These are phyloP conservation scores for Hydropsyche tenuis DNA, from an alignment of 1,140 invertebrate species.

Conservation along the genomic window DNA sequence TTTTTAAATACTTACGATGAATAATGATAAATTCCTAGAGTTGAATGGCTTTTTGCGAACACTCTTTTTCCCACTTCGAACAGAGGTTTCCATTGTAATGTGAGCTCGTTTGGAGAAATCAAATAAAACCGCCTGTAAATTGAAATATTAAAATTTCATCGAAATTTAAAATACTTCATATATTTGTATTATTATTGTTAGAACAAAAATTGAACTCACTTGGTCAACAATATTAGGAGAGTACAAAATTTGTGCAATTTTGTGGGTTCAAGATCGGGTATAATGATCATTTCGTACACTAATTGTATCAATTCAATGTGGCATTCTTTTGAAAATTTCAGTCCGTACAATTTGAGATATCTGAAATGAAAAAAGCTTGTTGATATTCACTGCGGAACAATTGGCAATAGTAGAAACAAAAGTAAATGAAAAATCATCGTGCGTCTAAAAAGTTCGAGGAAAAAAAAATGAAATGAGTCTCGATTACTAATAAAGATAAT, in stretches of 20 bases:
- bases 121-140: slow-evolving; percentile 75
- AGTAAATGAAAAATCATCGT: too few relatives aligned
- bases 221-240: slow-evolving; percentile 54
- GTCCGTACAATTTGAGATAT: slow-evolving; percentile 83
- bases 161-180: too few relatives aligned
- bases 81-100: slow-evolving; percentile 85
- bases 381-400: too few relatives aligned
- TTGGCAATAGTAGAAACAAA: too few relatives aligned
- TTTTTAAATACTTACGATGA: slow-evolving; percentile 64
- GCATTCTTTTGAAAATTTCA: slow-evolving; percentile 89
- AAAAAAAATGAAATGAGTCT: too few relatives aligned
- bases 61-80: slow-evolving; percentile 71
- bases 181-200: too few relatives aligned
- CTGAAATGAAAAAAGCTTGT: slow-evolving; percentile 63
- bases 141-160: too few relatives aligned
- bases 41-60: slow-evolving; percentile 57
- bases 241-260: slow-evolving; percentile 74
- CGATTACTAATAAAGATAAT: too few relatives aligned
- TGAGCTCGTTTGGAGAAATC: slow-evolving; percentile 79
- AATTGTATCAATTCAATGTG: slow-evolving; percentile 88
- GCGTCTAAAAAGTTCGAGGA: too few relatives aligned
- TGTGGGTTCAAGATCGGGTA: slow-evolving; percentile 77
- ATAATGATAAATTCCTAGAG: slow-evolving; percentile 67
- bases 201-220: too few relatives aligned
- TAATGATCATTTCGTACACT: slow-evolving; percentile 77